Percentiles rank a stretch among this genome's conserved stretches.
Conservation (phyloP, 2,113 vertebrate genomes). For the Hymenochirus boettgeri region DNA sequence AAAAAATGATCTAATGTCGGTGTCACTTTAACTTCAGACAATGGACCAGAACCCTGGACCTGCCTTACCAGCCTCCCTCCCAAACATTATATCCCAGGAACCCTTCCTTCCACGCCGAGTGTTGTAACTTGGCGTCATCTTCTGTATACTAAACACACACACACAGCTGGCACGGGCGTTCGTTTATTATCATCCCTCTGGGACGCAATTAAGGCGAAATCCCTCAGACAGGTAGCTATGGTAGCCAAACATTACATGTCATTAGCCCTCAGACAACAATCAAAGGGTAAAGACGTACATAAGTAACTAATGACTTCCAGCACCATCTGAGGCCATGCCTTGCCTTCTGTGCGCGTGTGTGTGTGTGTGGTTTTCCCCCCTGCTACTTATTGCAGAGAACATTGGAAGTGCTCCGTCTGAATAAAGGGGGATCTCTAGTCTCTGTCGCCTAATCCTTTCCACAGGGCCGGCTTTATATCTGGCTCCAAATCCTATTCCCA, state of each 20-base stretch:
- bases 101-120: no score
- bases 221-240: constrained; percentile 39
- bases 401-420: constrained; percentile 5
- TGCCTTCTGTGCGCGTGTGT: no score
- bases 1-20: no score
- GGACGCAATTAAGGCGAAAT: constrained; percentile 40
- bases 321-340: constrained; percentile 3
- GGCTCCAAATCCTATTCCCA: no score
- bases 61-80: no score
- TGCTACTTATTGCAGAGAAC: constrained; percentile 6
- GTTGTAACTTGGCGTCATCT: constrained; percentile 1
- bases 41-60: no score
- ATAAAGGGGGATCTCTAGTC: not conserved
- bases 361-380: not conserved
- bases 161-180: not conserved
- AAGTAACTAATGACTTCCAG: no score
- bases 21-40: no score
- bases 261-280: no score
- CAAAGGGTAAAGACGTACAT: no score
- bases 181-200: no score
- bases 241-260: constrained; percentile 26
- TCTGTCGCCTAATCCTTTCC: constrained; percentile 14
- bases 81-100: no score
- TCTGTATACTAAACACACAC: constrained; percentile 10
- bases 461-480: constrained; percentile 6